Base-by-base conservation (phyloP, 2,888 invertebrate genomes). In the Andrena fulva region DNA sequence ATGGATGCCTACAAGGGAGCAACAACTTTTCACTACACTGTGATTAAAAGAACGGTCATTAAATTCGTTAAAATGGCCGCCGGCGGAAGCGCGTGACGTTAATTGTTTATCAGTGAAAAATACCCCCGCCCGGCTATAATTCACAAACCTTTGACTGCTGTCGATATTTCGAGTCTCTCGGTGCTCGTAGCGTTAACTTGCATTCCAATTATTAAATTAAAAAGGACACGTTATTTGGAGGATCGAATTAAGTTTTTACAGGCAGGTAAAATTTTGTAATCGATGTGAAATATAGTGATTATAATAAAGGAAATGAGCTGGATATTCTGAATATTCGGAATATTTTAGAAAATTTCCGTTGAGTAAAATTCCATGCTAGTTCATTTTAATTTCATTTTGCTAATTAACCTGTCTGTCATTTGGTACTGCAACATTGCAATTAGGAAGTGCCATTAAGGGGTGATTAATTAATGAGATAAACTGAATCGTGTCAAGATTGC, bases 1-100 rank as follows among this genome's bases (percentile, higher is more conserved):
- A 85, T 75, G 77, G 82, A 85, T 80, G 68, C 59, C 56, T 73
- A 20, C 56, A 33, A 33, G 73, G 33, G 62, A 33, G 52, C 24
- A 12, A 42, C 60, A 67, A 54, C 20, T 68, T 74, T 48, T n/a
- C 62, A 6, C n/a, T 59, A 27, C 27, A 68, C 29, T 27, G 3
- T 62, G 42, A 78, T 68, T 74, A 42, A 67, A 71, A 59, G 56
- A 64, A 10, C 50, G 31, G 20, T 29, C 70, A 12, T 69, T 64
- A 31, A 42, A 16, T 56, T 59, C 5, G 5, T 29, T 73, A 56
- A 68, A 54, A 33, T 20, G 31, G 52, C 24, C 27, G 12, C 7
- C 8, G 16, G 33, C n/a, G 10, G 5, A 10, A 52, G 52, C 6
- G 48, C 4, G 29, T 6, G 8, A 54, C 52, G 24, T 24, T 4